Evolutionary conservation across 2,113 vertebrate genomes (phyloP).

Genomic region (Psittacus erithacus): DNA sequence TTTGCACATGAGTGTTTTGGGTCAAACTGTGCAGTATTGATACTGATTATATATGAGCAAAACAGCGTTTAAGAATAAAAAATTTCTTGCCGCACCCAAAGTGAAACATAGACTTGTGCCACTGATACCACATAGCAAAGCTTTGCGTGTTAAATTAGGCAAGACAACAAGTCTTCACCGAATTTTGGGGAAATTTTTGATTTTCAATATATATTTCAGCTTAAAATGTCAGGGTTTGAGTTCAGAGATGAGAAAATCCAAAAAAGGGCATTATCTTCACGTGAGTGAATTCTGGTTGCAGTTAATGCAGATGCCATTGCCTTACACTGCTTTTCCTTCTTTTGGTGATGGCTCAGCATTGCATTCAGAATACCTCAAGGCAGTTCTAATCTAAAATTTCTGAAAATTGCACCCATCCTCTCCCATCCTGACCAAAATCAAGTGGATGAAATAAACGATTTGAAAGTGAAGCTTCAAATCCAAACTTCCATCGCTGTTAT

Average conservation of each 20-base stretch:
- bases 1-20: background rate
- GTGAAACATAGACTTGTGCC: background rate
- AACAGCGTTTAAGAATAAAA: background rate
- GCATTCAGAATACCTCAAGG: background rate
- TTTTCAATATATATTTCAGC: background rate
- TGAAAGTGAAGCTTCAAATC: background rate
- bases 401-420: background rate
- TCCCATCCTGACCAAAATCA: background rate
- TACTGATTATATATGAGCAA: background rate
- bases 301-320: background rate
- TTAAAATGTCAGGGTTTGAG: background rate
- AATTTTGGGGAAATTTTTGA: background rate
- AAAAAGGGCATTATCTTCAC: background rate
- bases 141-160: background rate
- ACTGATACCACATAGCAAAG: fast-evolving
- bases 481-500: background rate
- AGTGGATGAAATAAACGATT: background rate
- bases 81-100: background rate
- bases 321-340: background rate
- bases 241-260: background rate
- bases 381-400: background rate
- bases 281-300: background rate
- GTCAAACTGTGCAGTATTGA: background rate
- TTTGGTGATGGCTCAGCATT: background rate
- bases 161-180: background rate